phyloP scores from a whole-genome alignment of 1,140 invertebrate species.

The Idris sp. region DNA sequence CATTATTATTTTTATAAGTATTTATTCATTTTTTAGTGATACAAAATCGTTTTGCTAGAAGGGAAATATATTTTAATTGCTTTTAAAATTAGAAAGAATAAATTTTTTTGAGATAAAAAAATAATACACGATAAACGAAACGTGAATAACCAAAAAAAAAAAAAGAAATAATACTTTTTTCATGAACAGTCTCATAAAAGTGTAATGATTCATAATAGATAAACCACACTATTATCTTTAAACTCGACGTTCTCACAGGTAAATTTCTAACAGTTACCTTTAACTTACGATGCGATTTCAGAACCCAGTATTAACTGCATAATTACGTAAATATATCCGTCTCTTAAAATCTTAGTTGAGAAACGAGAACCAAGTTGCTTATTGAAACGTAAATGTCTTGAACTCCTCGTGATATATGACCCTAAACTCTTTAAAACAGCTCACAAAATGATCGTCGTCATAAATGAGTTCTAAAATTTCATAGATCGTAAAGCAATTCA shows the following conservation, averaged over 20 bases:
- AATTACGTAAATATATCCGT: constrained; percentile 32
- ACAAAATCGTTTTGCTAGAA: no score
- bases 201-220: constrained; percentile 25
- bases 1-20: no score
- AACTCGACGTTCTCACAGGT: constrained; percentile 7
- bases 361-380: constrained; percentile 15
- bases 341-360: constrained; percentile 20
- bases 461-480: constrained; percentile 41
- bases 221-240: constrained; percentile 17
- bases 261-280: constrained; percentile 20
- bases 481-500: constrained; percentile 42
- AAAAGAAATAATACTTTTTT: not conserved
- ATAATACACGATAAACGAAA: no score
- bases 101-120: no score
- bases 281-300: constrained; percentile 31
- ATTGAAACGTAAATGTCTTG: constrained; percentile 51
- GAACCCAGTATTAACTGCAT: constrained; percentile 28
- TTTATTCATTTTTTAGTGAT: no score
- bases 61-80: no score
- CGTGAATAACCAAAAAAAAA: no score
- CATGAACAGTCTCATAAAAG: not conserved
- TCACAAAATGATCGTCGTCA: constrained; percentile 20
- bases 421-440: constrained; percentile 23
- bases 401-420: constrained; percentile 32
- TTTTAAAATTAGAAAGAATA: no score